phyloP scores from a whole-genome alignment of 2,113 vertebrate species.

The Cyrtonyx montezumae region DNA sequence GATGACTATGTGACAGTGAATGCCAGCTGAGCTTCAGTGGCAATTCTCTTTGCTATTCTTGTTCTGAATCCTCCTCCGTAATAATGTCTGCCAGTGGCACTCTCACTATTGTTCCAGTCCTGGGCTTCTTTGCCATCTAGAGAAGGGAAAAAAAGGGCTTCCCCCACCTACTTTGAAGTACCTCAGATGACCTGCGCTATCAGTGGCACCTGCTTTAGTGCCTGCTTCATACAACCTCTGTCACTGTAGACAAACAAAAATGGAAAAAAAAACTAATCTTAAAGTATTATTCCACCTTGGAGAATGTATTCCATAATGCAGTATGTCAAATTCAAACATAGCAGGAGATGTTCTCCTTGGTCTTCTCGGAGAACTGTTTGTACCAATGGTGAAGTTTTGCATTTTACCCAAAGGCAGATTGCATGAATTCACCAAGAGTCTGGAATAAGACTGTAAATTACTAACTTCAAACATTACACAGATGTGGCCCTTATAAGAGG shows the following conservation, averaged over 20 bases:
- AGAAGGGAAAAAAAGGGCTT: constrained; percentile 7
- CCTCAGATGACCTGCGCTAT: constrained; percentile 35
- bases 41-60: neutral
- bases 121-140: neutral
- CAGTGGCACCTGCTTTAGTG: constrained; percentile 28
- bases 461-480: neutral
- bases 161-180: constrained; percentile 40
- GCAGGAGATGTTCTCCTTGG: neutral
- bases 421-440: neutral
- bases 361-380: neutral
- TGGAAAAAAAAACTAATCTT: constrained; percentile 64
- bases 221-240: constrained; percentile 39
- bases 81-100: neutral
- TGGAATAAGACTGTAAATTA: neutral
- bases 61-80: neutral
- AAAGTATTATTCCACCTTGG: constrained; percentile 28
- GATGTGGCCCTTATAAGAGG: neutral
- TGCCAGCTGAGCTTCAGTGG: neutral
- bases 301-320: neutral
- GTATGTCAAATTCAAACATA: neutral
- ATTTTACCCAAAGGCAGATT: neutral
- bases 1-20: neutral
- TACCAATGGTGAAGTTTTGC: neutral
- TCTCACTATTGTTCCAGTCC: neutral
- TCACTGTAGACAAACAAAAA: constrained; percentile 58